Conservation (phyloP, 2,113 vertebrate species). For the Oenanthe melanoleuca region DNA sequence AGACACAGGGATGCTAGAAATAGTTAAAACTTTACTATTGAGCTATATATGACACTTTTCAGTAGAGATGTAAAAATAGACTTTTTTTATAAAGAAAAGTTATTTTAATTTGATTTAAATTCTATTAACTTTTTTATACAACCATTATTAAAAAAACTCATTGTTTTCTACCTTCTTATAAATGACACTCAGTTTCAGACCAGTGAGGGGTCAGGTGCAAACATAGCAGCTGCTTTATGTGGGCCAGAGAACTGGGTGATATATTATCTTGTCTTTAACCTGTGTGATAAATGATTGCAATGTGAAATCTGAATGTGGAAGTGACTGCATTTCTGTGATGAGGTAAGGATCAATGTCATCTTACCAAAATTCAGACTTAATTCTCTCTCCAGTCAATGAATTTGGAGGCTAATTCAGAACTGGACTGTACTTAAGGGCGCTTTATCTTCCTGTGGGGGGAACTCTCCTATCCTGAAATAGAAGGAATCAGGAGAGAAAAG, state of each 20-base stretch:
- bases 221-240: background rate
- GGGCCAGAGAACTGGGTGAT: background rate
- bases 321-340: background rate
- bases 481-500: background rate
- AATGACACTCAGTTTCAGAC: background rate
- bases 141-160: accelerated
- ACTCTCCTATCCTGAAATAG: background rate
- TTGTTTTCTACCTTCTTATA: background rate
- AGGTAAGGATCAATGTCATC: background rate
- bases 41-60: background rate
- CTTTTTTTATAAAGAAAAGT: background rate
- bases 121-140: no score
- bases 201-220: background rate
- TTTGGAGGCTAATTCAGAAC: background rate
- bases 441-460: background rate
- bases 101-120: no score
- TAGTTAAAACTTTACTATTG: constrained; percentile 8
- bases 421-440: background rate
- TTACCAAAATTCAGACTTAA: background rate
- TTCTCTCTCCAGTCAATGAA: background rate
- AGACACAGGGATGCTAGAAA: background rate
- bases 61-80: constrained; percentile 28
- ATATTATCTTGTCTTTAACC: background rate
- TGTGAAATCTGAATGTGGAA: background rate
- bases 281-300: background rate